Percentiles rank a stretch among this genome's conserved stretches.
phyloP scores from a whole-genome alignment of 1,140 invertebrate genomes.

The Drosophila tristis region DNA sequence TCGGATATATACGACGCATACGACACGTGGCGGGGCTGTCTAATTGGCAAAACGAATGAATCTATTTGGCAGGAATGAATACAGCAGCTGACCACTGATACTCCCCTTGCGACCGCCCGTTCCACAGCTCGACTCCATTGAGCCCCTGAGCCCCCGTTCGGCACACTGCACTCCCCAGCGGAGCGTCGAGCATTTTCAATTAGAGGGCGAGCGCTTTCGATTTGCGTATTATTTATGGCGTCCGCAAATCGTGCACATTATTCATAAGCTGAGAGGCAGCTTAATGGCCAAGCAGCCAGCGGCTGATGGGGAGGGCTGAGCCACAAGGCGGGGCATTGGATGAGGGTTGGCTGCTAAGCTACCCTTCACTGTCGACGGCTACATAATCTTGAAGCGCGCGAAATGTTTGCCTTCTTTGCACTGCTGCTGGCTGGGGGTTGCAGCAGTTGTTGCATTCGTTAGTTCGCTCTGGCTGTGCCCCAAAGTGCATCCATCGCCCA shows the following conservation, averaged over 20 bases:
- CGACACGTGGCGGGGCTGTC: constrained; percentile 78
- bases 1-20: constrained; percentile 77
- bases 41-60: constrained; percentile 79
- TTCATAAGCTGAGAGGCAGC: constrained; percentile 73
- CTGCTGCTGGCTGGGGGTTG: neutral
- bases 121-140: neutral
- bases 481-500: constrained; percentile 1
- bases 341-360: neutral
- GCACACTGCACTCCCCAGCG: constrained; percentile 35
- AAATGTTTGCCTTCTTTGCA: constrained; percentile 14
- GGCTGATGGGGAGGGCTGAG: constrained; percentile 5
- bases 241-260: constrained; percentile 79
- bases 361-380: constrained; percentile 35
- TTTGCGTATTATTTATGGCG: constrained; percentile 82
- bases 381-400: constrained; percentile 25
- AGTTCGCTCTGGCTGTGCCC: constrained; percentile 18
- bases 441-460: neutral
- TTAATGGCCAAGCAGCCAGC: constrained; percentile 52
- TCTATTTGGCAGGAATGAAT: constrained; percentile 41
- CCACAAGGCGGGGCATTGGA: constrained; percentile 6
- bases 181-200: constrained; percentile 73
- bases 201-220: constrained; percentile 79
- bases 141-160: neutral
- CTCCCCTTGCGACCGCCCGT: neutral
- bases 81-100: constrained; percentile 38